Base-by-base conservation (phyloP, 2,888 invertebrate species). In the Teinopalpus imperialis region DNA sequence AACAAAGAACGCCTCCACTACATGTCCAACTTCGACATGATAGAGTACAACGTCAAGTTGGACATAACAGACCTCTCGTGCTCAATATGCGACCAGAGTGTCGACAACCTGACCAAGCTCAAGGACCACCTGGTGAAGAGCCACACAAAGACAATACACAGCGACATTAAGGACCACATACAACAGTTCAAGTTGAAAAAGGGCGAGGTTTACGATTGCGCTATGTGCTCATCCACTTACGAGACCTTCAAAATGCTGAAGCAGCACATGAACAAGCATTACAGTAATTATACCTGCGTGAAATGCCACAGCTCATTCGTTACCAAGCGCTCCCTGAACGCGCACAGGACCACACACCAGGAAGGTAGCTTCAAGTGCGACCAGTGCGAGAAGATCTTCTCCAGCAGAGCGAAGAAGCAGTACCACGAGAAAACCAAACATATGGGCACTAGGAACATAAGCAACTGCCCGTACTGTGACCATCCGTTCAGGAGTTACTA, bases 221-320 rank as follows among this genome's bases (percentile, higher is more conserved):
- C 70, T 0, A 64, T 82, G 66, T 87, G 86, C 23, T 44, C 77
- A 0, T 69, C 77, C 0, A 81, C 75, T 0, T 86, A 85, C 34
- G 86, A 86, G 31, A 86, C 85, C 0, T 87, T 85, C 39, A 83
- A 85, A 36, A 85, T 81, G 81, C 10, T 87, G 0, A 81, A 81
- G 53, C 85, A 83, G 16, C 86, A 87, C 27, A 86, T 87, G 86
- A 86, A 87, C 4, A 66, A 66, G 1, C 86, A 86, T 51, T 86
- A 83, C 13, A 57, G 57, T 0, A 85, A 86, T 12, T 85, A 79
- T 21, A 62, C 55, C 0, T 86, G 86, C n/a, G 51, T 39, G 0
- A 63, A 68, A 5, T 86, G 86, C 45, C 71, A 79, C 2, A 60
- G 77, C 0, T 60, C 77, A 0, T 87, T 85, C 2, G 78, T 77